Percentiles rank a stretch among this genome's conserved stretches.
Conservation (phyloP, 2,888 invertebrate genomes). For the Artemia sinica region DNA sequence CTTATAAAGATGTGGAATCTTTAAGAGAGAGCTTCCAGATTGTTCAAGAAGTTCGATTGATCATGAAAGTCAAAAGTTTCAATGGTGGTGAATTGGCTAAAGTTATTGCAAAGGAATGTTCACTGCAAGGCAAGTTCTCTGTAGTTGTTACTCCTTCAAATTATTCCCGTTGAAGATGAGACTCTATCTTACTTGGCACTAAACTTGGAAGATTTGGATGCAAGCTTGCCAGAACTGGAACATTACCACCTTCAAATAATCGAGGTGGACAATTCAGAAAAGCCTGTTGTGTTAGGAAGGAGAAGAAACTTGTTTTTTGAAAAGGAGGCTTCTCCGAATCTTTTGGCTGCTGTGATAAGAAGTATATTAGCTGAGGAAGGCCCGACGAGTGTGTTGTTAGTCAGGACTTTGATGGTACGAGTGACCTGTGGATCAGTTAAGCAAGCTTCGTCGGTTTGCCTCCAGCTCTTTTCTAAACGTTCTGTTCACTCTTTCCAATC, state of each 20-base stretch:
- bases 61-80: not conserved
- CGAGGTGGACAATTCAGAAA: not conserved
- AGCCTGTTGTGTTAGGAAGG: not conserved
- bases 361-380: not conserved
- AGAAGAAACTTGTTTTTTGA: not conserved
- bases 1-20: not conserved
- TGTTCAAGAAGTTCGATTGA: not conserved
- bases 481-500: slow-evolving; percentile 1
- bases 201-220: not conserved
- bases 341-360: not conserved
- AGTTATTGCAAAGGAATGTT: slow-evolving; percentile 2
- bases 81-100: not conserved
- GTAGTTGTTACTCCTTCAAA: not conserved
- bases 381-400: not conserved
- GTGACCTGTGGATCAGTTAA: not conserved
- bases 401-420: not conserved
- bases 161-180: not conserved
- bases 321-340: not conserved
- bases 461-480: not conserved
- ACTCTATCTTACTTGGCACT: not conserved
- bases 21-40: not conserved
- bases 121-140: not conserved
- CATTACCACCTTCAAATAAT: not conserved
- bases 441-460: not conserved
- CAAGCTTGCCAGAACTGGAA: not conserved